Evolutionary conservation across 2,797 vertebrate genomes (phyloP), one percentile per base, ranked within the genome.

Genomic region (Chromis chromis): DNA sequence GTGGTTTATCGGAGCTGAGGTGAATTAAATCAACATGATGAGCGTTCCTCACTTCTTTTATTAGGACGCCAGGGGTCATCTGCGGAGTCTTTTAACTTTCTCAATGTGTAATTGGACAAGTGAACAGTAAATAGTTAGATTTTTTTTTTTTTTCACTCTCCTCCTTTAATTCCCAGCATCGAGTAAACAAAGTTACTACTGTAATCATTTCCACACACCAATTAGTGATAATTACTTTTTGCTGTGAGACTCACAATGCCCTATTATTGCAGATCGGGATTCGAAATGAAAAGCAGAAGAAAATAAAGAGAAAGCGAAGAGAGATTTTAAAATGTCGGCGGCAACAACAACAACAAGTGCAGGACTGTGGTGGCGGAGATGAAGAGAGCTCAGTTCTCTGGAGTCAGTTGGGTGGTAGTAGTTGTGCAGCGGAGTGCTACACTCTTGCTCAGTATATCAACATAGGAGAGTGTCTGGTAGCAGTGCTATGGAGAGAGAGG

Each of bases 81-180:
- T 74, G 81, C 2, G 58, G 80, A 94, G 92, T 94, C 89, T 93
- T 89, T 93, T 94, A 94, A 94, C 88, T 83, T 89, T 82, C 81
- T 74, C 81, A 31, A 73, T 75, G 76, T 69, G 50, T 93, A 91
- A 90, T 89, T 88, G 65, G 65, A 90, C 53, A 44, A 61, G 42
- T 65, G 66, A 86, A 81, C 64, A 84, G 80, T 90, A 84, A 93
- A 86, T 84, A 77, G 73, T 77, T 46, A 65, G 74, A 77, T 65
- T 80, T 79, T 79, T 46, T 65, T 81, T 78, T 79, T 46, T 78
- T 88, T 83, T 79, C 66, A 42, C 40, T 59, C 40, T 55, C 68
- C 58, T 55, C 56, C 42, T 83, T 52, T 66, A n/a, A n/a, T n/a
- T n/a, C n/a, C n/a, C n/a, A n/a, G 74, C 22, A 9, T 39, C 50